Percentiles rank a stretch among this genome's conserved stretches.
These are phyloP conservation scores for Caenorhabditis elegans DNA, from an alignment of 1,140 invertebrate genomes.

Conservation along the genomic window DNA sequence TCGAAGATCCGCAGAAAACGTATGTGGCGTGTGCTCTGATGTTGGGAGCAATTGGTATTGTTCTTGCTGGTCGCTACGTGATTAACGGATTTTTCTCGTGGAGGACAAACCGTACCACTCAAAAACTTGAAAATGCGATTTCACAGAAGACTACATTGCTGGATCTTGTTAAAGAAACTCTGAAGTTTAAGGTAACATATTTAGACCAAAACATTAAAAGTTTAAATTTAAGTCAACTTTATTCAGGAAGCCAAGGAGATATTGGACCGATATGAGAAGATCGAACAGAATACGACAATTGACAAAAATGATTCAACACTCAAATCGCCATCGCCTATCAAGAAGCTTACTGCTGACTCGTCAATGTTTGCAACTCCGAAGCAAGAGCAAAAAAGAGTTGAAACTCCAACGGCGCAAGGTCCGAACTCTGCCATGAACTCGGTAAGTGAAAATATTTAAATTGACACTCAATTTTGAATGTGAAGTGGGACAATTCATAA, in stretches of 20 bases:
- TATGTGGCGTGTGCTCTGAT: neutral
- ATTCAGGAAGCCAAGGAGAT: constrained; percentile 15
- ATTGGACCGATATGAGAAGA: constrained; percentile 14
- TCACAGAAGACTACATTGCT: neutral
- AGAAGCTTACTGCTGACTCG: neutral
- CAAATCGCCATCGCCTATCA: neutral
- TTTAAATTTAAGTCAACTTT: too few relatives aligned
- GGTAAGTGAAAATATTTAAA: neutral
- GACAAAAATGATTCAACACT: neutral
- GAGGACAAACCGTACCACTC: neutral
- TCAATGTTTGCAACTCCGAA: neutral
- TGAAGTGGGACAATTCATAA: too few relatives aligned
- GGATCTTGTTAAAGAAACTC: constrained; percentile 1
- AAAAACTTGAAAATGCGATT: neutral
- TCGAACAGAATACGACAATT: neutral
- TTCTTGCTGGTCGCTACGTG: neutral
- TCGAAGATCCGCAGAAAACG: neutral
- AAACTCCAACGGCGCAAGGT: neutral
- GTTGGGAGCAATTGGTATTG: neutral
- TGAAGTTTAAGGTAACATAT: constrained; percentile 16
- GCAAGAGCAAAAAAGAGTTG: neutral
- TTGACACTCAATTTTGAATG: too few relatives aligned
- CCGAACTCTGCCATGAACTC: neutral
- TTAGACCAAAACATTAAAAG: too few relatives aligned
- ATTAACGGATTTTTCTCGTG: neutral